A percentile compares a stretch with the other conserved stretches of the same genome.
Conservation (phyloP, 2,888 invertebrate genomes). For the Stratiomys singularior region DNA sequence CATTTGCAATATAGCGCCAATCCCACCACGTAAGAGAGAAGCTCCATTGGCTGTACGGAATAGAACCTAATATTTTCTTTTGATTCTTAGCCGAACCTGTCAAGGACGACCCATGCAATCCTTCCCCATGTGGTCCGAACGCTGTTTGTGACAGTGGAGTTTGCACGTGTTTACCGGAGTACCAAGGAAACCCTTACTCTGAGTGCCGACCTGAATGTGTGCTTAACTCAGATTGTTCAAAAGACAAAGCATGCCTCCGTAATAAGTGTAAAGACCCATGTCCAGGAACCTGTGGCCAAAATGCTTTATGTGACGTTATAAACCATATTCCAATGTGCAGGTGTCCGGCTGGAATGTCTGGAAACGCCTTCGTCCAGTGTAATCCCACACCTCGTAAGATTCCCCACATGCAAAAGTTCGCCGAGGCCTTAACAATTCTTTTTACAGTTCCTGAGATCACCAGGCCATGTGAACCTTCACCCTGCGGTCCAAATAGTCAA, state of each 20-base stretch:
- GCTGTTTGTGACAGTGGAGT: constrained; percentile 74
- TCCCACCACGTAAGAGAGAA: constrained; percentile 61
- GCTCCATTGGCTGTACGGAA: constrained; percentile 42
- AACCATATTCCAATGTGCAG: constrained; percentile 79
- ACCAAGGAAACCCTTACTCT: constrained; percentile 76
- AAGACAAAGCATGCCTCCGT: constrained; percentile 75
- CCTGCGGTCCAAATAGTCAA: constrained; percentile 74
- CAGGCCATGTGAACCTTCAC: constrained; percentile 71
- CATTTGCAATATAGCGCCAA: constrained; percentile 68
- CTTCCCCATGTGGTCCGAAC: constrained; percentile 79
- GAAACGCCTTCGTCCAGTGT: constrained; percentile 77
- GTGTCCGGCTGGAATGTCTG: constrained; percentile 71
- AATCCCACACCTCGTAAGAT: constrained; percentile 68
- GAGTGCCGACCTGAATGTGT: constrained; percentile 78
- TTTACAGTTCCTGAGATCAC: constrained; percentile 34
- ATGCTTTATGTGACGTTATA: constrained; percentile 76
- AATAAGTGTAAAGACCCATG: constrained; percentile 80
- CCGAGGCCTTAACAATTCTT: background rate
- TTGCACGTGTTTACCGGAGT: constrained; percentile 75
- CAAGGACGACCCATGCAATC: constrained; percentile 72
- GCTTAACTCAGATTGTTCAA: constrained; percentile 74
- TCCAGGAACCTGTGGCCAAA: constrained; percentile 76
- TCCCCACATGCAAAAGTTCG: too few relatives aligned
- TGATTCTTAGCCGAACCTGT: constrained; percentile 62
- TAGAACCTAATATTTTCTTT: constrained; percentile 55